Evolutionary conservation across 2,888 invertebrate species (phyloP), one percentile per base, ranked within the genome.

Genomic region (Mactromeris polynyma): DNA sequence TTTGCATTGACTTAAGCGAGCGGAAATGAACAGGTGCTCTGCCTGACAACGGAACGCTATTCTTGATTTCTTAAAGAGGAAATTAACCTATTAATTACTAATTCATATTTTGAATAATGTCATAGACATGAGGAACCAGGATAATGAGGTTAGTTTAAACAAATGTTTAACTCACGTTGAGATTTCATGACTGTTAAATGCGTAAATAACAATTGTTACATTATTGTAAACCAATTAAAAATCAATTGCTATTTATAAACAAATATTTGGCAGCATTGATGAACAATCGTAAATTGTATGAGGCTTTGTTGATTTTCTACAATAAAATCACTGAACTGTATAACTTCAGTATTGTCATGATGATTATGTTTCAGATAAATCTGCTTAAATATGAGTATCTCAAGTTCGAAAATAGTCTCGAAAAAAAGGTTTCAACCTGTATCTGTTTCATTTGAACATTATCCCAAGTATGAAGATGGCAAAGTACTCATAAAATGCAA

Each of bases 1-100:
- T 83, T 88, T 77, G 69, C 42, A 81, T 58, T 84, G 92, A 26
- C 90, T 17, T 90, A 89, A 91, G 92, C 91, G 88, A 89, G 83
- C 92, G 92, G 93, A 93, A 90, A 81, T 89, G 46, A 88, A 86
- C 91, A 88, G 86, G 92, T 93, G 80, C 83, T 87, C 89, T 92
- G 93, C 93, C 90, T 94, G 93, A 93, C 94, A 93, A 93, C 93
- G 90, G 90, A 90, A 94, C 93, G 91, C 92, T 85, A 81, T 88
- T 80, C 73, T 73, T 36, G 73, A 73, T 73, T 33, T 33, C 73
- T 73, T 36, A 33, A 33, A 26, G 19, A 26, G 31, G 73, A 73
- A 73, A 73, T 73, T 33, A 73, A 73, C 36, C 36, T 73, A 36
- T 36, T 73, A 36, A 36, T 17, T 19, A 2, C 26, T 36, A 33